A percentile compares a stretch with the other conserved stretches of the same genome.
Conservation (phyloP, 2,888 invertebrate species). For the Nephrotoma guestfalica region DNA sequence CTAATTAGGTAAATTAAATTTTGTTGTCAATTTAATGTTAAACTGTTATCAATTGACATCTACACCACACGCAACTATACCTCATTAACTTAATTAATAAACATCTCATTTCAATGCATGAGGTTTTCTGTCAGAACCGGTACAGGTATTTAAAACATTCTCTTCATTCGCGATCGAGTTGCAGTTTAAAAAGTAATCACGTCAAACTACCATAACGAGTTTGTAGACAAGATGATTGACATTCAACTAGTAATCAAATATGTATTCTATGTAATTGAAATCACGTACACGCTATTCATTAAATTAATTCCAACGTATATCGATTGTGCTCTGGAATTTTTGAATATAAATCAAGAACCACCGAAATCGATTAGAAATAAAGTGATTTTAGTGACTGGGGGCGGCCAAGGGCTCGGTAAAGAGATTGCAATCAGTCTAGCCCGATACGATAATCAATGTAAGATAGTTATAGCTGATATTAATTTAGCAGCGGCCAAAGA, state of each 20-base stretch:
- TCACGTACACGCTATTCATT: background rate
- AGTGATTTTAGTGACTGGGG: conserved; percentile 12
- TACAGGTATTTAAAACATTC: too few relatives aligned
- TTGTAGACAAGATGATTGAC: background rate
- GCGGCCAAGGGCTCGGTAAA: conserved; percentile 20
- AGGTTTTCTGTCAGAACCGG: too few relatives aligned
- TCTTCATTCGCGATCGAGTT: background rate
- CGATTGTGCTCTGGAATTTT: background rate
- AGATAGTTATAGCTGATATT: conserved; percentile 12
- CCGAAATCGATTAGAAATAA: background rate
- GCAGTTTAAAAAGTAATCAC: background rate
- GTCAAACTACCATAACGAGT: background rate
- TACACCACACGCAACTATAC: too few relatives aligned
- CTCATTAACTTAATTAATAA: too few relatives aligned
- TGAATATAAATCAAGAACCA: background rate
- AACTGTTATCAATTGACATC: too few relatives aligned
- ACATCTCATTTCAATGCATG: too few relatives aligned
- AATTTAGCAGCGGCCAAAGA: conserved; percentile 9
- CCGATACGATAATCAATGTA: conserved; percentile 13
- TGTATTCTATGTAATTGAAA: background rate
- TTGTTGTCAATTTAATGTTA: too few relatives aligned
- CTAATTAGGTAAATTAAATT: too few relatives aligned
- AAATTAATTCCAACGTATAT: background rate
- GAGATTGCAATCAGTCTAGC: conserved; percentile 18
- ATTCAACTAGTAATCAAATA: background rate